A percentile compares a stretch with the other conserved stretches of the same genome.
Conservation (phyloP, 2,888 invertebrate genomes). For the Cantharis rustica region DNA sequence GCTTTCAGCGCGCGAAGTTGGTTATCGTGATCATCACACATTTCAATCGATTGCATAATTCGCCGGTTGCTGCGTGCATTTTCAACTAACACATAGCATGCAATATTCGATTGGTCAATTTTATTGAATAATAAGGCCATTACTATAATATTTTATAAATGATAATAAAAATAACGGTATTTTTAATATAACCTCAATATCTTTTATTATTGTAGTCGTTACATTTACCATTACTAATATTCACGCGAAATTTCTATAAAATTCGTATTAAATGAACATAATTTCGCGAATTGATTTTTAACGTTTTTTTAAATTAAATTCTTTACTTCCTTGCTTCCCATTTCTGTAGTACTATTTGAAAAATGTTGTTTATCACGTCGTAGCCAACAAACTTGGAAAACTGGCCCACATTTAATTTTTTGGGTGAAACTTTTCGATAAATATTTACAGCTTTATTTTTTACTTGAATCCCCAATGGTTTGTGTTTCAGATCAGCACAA, state of each 20-base stretch:
- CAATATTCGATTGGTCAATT: not conserved
- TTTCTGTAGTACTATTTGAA: not conserved
- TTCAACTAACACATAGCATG: not conserved
- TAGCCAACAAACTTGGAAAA: not conserved
- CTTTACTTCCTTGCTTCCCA: not conserved
- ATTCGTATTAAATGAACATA: not conserved
- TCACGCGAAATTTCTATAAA: not conserved
- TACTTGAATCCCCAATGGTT: not conserved
- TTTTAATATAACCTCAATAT: slow-evolving; percentile 1
- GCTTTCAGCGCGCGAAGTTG: not conserved
- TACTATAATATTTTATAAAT: not conserved
- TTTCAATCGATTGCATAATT: not conserved
- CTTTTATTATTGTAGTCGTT: not conserved
- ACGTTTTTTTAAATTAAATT: not conserved
- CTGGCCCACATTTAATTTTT: not conserved
- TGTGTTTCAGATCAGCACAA: not conserved
- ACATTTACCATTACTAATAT: not conserved
- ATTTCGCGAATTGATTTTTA: not conserved
- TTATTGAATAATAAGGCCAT: not conserved
- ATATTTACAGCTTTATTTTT: not conserved
- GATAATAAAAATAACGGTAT: not conserved
- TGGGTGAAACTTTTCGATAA: not conserved
- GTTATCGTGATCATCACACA: not conserved
- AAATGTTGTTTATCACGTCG: not conserved
- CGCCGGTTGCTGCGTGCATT: not conserved